Evolutionary conservation across 2,888 invertebrate genomes (phyloP).

Genomic region (Escarpia spicata): DNA sequence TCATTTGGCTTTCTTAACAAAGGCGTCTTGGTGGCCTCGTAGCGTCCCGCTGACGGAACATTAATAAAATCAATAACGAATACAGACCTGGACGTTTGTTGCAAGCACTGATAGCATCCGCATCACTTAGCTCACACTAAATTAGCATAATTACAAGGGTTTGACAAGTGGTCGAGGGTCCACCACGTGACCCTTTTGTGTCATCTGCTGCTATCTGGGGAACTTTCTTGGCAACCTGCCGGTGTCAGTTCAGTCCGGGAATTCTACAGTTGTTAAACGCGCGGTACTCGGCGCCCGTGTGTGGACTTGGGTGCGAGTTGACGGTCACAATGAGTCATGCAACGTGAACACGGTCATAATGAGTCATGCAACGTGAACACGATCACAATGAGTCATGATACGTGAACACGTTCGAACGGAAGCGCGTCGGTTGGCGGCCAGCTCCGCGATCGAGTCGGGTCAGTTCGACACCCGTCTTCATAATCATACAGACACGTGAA

Average conservation of each 20-base stretch:
- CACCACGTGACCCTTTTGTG: not conserved
- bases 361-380: not conserved
- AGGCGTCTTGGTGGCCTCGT: not conserved
- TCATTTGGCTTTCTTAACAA: not conserved
- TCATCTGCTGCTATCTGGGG: not conserved
- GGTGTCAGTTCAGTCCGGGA: not conserved
- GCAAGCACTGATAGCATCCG: not conserved
- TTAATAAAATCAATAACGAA: conserved; percentile 11
- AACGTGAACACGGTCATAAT: not conserved
- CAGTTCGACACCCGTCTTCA: not conserved
- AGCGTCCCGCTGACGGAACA: not conserved
- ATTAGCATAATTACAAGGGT: not conserved
- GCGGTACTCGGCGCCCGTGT: not conserved
- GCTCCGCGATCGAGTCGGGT: not conserved
- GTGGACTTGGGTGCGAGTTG: not conserved
- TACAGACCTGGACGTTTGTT: not conserved
- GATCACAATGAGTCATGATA: not conserved
- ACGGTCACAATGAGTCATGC: not conserved
- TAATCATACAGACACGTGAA: no score
- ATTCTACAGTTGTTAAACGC: not conserved
- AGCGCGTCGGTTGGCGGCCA: not conserved
- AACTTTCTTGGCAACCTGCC: not conserved
- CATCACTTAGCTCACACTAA: not conserved
- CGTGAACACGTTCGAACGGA: not conserved
- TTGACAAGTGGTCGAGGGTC: not conserved